Evolutionary conservation across 2,113 vertebrate species (phyloP).

Genomic region (Benitochromis conjunctus): DNA sequence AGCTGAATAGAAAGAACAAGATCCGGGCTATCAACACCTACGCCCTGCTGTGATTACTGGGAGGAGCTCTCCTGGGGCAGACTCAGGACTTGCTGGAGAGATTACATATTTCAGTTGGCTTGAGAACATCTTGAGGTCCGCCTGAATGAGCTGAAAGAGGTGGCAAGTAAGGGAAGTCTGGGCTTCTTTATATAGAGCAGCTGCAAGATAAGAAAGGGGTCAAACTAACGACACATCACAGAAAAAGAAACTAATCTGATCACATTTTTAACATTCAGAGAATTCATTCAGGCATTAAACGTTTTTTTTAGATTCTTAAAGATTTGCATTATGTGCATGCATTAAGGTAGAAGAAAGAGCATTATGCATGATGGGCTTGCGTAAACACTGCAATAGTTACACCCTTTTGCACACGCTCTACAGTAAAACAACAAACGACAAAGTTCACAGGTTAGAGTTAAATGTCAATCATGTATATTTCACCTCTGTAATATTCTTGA

Average conservation of each 20-base stretch:
- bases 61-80: rapidly evolving
- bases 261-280: not conserved
- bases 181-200: rapidly evolving
- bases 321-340: too few species aligned
- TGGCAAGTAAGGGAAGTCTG: not conserved
- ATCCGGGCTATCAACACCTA: rapidly evolving
- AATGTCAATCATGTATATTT: too few species aligned
- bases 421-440: too few species aligned
- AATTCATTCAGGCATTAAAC: not conserved
- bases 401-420: too few species aligned
- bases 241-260: not conserved
- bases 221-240: rapidly evolving
- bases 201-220: not conserved
- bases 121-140: rapidly evolving
- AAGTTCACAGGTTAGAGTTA: too few species aligned
- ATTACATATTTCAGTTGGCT: rapidly evolving
- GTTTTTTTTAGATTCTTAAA: rapidly evolving
- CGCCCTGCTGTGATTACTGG: not conserved
- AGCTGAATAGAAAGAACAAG: too few species aligned
- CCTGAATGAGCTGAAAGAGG: not conserved
- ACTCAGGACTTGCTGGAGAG: rapidly evolving
- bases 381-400: too few species aligned
- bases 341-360: too few species aligned
- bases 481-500: too few species aligned
- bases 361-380: too few species aligned